These are phyloP conservation scores for Zaprionus inermis DNA, from an alignment of 1,140 invertebrate species.

Conservation along the genomic window DNA sequence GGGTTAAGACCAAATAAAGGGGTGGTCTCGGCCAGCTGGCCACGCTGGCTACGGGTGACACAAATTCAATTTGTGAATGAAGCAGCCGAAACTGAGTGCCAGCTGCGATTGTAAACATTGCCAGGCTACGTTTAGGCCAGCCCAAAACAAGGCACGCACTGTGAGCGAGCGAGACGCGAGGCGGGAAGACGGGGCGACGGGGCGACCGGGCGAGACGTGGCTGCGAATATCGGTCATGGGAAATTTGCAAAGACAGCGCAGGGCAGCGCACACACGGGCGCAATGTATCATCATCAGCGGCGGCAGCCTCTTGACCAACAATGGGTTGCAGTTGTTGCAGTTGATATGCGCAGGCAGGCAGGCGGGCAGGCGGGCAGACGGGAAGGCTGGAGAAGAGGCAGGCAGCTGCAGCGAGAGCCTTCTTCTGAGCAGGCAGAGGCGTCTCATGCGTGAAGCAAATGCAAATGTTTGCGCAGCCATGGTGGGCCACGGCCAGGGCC, in stretches of 20 bases:
- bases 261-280: constrained; percentile 36
- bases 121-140: constrained; percentile 32
- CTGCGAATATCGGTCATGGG: constrained; percentile 72
- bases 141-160: constrained; percentile 51
- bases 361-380: background rate
- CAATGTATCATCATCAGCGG: constrained; percentile 70
- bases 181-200: too few relatives aligned
- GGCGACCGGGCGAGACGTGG: too few relatives aligned
- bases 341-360: constrained; percentile 37
- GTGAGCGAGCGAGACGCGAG: background rate
- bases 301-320: constrained; percentile 58
- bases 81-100: constrained; percentile 58
- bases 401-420: constrained; percentile 17
- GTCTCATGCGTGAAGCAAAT: constrained; percentile 61
- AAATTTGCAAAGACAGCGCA: constrained; percentile 53
- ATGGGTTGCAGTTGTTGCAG: constrained; percentile 60
- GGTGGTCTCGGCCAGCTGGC: constrained; percentile 55
- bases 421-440: background rate
- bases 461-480: constrained; percentile 59
- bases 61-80: constrained; percentile 81
- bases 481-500: constrained; percentile 28
- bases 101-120: constrained; percentile 27
- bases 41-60: constrained; percentile 47
- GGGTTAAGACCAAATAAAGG: constrained; percentile 83
- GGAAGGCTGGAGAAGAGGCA: background rate